phyloP scores from a whole-genome alignment of 1,140 invertebrate species.

The Tribolium madens region DNA sequence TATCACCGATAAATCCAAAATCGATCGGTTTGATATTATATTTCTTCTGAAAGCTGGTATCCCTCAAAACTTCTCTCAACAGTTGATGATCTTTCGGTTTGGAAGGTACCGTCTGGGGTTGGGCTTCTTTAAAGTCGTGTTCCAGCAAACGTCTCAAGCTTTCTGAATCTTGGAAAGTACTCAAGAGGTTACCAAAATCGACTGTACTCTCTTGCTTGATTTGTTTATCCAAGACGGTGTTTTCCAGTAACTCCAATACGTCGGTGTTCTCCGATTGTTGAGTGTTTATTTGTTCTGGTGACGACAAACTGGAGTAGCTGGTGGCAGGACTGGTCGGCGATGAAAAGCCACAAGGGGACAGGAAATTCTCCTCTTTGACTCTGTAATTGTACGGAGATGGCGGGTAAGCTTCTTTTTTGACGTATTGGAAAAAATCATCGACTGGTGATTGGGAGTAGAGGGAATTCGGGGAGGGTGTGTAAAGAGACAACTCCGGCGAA shows the following conservation, averaged over 20 bases:
- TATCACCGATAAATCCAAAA: constrained; percentile 70
- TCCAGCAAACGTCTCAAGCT: constrained; percentile 59
- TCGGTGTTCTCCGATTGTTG: constrained; percentile 42
- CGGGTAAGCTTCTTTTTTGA: constrained; percentile 58
- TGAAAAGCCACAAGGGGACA: constrained; percentile 46
- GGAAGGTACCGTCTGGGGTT: constrained; percentile 51
- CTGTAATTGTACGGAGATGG: constrained; percentile 62
- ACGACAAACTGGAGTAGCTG: constrained; percentile 54
- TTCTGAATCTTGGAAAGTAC: constrained; percentile 64
- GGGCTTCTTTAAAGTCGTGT: constrained; percentile 50
- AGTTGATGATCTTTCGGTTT: constrained; percentile 78
- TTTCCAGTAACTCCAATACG: constrained; percentile 54
- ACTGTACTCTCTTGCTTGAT: constrained; percentile 63
- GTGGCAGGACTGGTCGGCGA: constrained; percentile 54
- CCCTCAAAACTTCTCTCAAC: constrained; percentile 82
- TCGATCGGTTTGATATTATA: constrained; percentile 83
- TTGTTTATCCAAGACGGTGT: constrained; percentile 55
- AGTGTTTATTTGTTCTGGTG: constrained; percentile 50
- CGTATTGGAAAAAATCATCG: constrained; percentile 58
- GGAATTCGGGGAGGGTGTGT: constrained; percentile 59
- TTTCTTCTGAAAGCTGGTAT: constrained; percentile 85
- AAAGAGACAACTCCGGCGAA: constrained; percentile 62
- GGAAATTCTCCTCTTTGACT: constrained; percentile 68
- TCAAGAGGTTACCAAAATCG: constrained; percentile 67
- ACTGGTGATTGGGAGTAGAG: constrained; percentile 59